Evolutionary conservation across 2,888 invertebrate genomes (phyloP).

Genomic region (Adelognathus sp.): DNA sequence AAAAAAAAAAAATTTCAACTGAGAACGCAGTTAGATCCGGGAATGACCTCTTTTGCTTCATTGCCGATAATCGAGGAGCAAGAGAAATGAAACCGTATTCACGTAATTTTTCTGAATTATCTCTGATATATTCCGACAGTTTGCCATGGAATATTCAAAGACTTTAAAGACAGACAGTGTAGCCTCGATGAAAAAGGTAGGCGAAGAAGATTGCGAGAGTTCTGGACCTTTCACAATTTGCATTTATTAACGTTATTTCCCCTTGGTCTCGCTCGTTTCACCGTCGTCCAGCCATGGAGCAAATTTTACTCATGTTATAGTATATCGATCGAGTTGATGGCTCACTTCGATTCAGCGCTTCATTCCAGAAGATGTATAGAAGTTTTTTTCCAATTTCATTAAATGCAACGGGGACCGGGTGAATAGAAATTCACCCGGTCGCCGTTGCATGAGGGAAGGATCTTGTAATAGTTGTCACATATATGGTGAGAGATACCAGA

Average conservation of each 20-base stretch:
- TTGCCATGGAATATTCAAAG: no score
- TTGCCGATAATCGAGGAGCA: not conserved
- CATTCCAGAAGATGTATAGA: no score
- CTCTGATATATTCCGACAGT: not conserved
- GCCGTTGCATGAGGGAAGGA: no score
- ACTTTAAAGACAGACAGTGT: not conserved
- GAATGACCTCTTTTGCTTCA: not conserved
- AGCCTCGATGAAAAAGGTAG: constrained; percentile 7
- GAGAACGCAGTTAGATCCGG: not conserved
- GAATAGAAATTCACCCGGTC: no score
- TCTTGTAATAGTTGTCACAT: no score
- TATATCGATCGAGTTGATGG: not conserved
- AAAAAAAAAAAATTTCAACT: not conserved
- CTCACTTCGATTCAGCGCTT: constrained; percentile 14
- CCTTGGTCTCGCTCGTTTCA: not conserved
- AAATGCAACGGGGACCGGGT: not conserved
- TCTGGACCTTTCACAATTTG: constrained; percentile 37
- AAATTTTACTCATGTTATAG: not conserved
- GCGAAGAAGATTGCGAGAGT: constrained; percentile 15
- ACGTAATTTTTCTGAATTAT: not conserved
- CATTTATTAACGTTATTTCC: constrained; percentile 36
- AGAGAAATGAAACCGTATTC: not conserved
- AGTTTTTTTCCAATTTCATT: no score
- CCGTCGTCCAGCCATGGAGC: not conserved
- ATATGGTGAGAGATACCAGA: no score